Conservation (phyloP, 2,888 invertebrate species). For the Epistrophella euchroma region DNA sequence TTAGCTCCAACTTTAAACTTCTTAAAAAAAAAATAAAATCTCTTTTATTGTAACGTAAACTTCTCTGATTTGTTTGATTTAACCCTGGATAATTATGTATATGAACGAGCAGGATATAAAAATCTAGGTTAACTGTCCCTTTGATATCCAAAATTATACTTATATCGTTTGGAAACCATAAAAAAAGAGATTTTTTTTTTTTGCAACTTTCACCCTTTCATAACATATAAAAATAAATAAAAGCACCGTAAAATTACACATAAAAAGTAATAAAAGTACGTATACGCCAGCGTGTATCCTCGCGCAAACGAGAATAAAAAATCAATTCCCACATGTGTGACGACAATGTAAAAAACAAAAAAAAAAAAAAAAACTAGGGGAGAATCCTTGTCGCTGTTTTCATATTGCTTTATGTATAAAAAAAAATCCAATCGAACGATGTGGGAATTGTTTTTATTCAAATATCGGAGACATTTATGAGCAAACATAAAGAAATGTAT, state of each 20-base stretch:
- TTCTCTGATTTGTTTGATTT: neutral
- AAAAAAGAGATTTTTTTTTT: neutral
- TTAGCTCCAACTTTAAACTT: neutral
- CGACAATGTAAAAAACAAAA: slow-evolving; percentile 40
- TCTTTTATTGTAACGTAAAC: neutral
- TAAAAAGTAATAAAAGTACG: slow-evolving; percentile 65
- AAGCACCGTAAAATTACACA: slow-evolving; percentile 68
- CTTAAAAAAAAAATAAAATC: neutral
- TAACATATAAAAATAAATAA: slow-evolving; percentile 59
- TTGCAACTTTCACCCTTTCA: slow-evolving; percentile 58
- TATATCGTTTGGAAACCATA: slow-evolving; percentile 18
- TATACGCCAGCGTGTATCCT: slow-evolving; percentile 44
- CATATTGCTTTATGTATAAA: slow-evolving; percentile 61
- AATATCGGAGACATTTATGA: slow-evolving; percentile 72
- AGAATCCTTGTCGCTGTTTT: slow-evolving; percentile 37
- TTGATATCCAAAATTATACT: slow-evolving; percentile 27
- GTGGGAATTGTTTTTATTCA: slow-evolving; percentile 81
- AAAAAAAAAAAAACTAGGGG: slow-evolving; percentile 10
- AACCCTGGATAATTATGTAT: no score
- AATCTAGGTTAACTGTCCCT: slow-evolving; percentile 50
- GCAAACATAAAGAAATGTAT: slow-evolving; percentile 56
- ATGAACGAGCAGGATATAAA: neutral
- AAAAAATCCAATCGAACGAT: slow-evolving; percentile 81
- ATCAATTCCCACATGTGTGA: slow-evolving; percentile 80
- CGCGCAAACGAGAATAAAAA: slow-evolving; percentile 80